These are phyloP conservation scores for Psammodynastes pulverulentus DNA, from an alignment of 2,113 vertebrate genomes.

Conservation along the genomic window DNA sequence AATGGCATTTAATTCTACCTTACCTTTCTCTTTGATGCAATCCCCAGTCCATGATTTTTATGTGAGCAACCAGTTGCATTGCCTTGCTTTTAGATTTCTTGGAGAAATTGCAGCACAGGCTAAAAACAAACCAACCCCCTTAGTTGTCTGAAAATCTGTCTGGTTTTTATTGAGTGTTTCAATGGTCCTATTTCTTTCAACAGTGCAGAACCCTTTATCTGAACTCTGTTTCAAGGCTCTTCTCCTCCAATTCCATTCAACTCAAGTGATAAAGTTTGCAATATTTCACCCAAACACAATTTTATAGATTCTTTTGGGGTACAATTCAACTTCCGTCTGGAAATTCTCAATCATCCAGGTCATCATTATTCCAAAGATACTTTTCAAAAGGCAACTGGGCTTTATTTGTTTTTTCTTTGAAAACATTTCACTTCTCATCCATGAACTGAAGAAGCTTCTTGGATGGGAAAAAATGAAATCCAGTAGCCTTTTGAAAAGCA, in stretches of 20 bases:
- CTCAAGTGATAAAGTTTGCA: not conserved
- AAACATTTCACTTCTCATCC: not conserved
- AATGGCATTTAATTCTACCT: not conserved
- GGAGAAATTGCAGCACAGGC: not conserved
- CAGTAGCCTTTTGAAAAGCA: not conserved
- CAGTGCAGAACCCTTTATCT: not conserved
- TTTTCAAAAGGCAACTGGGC: not conserved
- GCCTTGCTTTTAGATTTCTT: not conserved
- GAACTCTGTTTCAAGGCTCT: not conserved
- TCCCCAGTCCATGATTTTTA: not conserved
- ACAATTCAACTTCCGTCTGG: not conserved
- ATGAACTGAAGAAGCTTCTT: not conserved
- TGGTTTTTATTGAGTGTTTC: not conserved
- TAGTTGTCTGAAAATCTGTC: not conserved
- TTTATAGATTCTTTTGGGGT: not conserved
- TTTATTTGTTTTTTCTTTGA: not conserved
- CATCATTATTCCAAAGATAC: not conserved
- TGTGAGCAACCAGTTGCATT: not conserved
- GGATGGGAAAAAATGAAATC: not conserved
- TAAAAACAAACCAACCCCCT: not conserved
- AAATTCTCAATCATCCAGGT: not conserved
- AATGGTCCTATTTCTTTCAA: not conserved
- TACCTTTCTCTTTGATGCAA: constrained; percentile 2
- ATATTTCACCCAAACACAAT: not conserved
- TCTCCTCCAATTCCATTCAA: not conserved